A percentile compares a stretch with the other conserved stretches of the same genome.
Evolutionary conservation across 2,797 vertebrate genomes (phyloP).

Genomic region (Crocodylus rhombifer): DNA sequence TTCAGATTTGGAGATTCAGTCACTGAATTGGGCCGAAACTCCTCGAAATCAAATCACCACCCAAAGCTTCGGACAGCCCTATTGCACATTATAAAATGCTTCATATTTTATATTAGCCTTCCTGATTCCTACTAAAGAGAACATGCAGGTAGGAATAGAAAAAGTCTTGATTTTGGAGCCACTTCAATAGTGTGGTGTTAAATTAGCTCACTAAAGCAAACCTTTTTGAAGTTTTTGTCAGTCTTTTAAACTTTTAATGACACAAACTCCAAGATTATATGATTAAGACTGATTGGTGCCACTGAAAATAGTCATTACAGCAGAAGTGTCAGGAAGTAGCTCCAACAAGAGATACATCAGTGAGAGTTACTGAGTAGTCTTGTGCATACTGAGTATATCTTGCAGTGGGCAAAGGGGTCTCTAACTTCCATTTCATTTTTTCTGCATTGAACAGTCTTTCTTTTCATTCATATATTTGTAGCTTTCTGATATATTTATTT

Average conservation of each 20-base stretch:
- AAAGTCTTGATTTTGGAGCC: background rate
- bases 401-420: background rate
- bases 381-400: background rate
- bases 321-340: background rate
- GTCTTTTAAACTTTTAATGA: background rate
- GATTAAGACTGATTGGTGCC: background rate
- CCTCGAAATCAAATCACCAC: too few relatives aligned
- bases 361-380: background rate
- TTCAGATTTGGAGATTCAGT: too few relatives aligned
- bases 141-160: background rate
- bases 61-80: too few relatives aligned
- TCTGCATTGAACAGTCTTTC: background rate
- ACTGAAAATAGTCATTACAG: background rate
- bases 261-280: background rate
- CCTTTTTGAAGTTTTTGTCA: background rate
- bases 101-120: constrained; percentile 24
- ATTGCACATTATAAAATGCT: constrained; percentile 17
- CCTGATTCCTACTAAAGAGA: accelerated
- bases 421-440: background rate
- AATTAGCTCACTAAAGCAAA: background rate
- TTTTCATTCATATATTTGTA: background rate
- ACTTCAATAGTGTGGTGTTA: background rate
- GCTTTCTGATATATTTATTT: background rate
- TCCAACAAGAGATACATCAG: accelerated
- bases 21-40: too few relatives aligned